These are phyloP conservation scores for Eciton burchellii DNA, from an alignment of 1,140 invertebrate species.

Conservation along the genomic window DNA sequence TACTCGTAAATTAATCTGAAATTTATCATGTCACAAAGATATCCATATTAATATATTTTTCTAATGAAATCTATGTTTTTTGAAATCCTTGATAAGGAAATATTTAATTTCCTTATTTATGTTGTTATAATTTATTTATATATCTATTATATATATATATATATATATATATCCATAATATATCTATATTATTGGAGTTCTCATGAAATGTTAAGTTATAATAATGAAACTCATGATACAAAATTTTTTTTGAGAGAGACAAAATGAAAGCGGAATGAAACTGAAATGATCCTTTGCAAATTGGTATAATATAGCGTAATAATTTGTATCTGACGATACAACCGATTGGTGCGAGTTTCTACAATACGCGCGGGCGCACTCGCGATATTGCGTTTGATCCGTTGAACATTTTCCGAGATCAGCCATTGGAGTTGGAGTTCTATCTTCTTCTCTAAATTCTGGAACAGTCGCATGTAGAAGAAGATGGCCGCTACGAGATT, in stretches of 20 bases:
- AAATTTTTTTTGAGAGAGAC: background rate
- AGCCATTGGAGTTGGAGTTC: conserved; percentile 8
- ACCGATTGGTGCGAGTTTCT: background rate
- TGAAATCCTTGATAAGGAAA: too few relatives aligned
- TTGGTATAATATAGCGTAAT: background rate
- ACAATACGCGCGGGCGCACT: background rate
- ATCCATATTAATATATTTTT: too few relatives aligned
- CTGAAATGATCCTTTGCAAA: background rate
- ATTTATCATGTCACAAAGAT: too few relatives aligned
- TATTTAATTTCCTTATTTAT: too few relatives aligned
- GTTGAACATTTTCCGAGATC: background rate
- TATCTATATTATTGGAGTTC: too few relatives aligned
- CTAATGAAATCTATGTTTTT: too few relatives aligned
- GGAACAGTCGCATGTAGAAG: background rate
- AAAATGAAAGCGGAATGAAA: too few relatives aligned
- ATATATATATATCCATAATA: too few relatives aligned
- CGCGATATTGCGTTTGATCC: background rate
- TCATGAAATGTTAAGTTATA: background rate
- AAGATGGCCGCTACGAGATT: background rate
- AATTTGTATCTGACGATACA: background rate
- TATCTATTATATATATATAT: too few relatives aligned
- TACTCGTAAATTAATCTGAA: background rate
- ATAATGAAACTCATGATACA: conserved; percentile 6
- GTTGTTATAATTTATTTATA: too few relatives aligned
- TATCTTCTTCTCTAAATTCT: background rate